Evolutionary conservation across 2,113 vertebrate species (phyloP).

Genomic region (Onychostoma macrolepis): DNA sequence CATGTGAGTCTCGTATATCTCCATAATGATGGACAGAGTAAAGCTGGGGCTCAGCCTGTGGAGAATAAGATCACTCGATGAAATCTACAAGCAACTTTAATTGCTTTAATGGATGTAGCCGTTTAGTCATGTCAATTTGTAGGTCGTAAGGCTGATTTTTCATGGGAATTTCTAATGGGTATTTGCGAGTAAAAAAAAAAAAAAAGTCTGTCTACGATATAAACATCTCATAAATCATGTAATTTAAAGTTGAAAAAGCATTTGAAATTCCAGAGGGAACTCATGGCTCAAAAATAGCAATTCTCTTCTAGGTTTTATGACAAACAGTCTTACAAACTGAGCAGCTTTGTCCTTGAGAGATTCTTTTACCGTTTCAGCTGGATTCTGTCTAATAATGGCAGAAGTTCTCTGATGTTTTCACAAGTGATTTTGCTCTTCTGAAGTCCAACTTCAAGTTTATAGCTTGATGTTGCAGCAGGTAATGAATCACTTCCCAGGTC

Average conservation of each 20-base stretch:
- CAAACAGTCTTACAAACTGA: neutral
- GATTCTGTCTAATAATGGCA: slow-evolving; percentile 43
- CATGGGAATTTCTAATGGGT: too few species aligned
- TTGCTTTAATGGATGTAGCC: neutral
- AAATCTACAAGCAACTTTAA: neutral
- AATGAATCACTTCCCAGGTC: slow-evolving; percentile 46
- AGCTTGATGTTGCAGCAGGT: slow-evolving; percentile 39
- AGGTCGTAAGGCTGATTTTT: neutral
- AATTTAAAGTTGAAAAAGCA: neutral
- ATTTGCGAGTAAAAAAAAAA: too few species aligned
- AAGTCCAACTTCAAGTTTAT: slow-evolving; percentile 45
- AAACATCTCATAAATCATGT: too few species aligned
- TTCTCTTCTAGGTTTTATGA: neutral
- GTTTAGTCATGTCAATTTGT: neutral
- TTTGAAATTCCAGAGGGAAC: neutral
- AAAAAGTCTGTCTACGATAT: too few species aligned
- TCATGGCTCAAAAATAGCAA: neutral
- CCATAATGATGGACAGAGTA: slow-evolving; percentile 46
- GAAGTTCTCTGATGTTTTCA: slow-evolving; percentile 38
- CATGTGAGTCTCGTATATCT: slow-evolving; percentile 45
- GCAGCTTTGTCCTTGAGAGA: neutral
- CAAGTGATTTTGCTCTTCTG: slow-evolving; percentile 32
- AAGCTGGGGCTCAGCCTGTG: slow-evolving; percentile 51
- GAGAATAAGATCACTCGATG: neutral
- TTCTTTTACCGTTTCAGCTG: neutral